These are phyloP conservation scores for Zoanthus sociatus DNA, from an alignment of 92 coral and sea anemone genomes.

Conservation along the genomic window DNA sequence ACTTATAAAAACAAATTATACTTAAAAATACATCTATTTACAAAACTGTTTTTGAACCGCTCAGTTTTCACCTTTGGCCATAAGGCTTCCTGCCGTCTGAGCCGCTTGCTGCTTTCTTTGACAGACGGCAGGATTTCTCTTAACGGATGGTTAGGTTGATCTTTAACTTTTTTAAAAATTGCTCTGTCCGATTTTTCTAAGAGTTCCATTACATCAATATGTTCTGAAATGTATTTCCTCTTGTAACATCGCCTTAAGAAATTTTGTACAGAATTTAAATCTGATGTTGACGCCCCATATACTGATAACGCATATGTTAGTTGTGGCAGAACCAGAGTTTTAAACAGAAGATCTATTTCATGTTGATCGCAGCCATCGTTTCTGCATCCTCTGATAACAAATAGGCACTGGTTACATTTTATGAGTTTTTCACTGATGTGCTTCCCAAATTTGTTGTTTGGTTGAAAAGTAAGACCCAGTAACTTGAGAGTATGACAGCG, in stretches of 20 bases:
- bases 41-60: conserved; percentile 28
- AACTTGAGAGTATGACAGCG: too few species aligned
- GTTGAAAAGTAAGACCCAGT: too few species aligned
- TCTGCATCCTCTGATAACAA: too few species aligned
- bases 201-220: conserved; percentile 35
- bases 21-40: conserved; percentile 36
- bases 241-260: conserved; percentile 32
- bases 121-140: conserved; percentile 29
- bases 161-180: conserved; percentile 10
- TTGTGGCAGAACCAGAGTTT: too few species aligned
- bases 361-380: too few species aligned
- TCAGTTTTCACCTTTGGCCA: conserved; percentile 26
- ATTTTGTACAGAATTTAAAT: conserved; percentile 14
- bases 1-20: conserved; percentile 44
- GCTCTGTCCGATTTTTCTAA: conserved; percentile 40
- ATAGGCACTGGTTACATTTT: too few species aligned
- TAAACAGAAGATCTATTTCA: too few species aligned
- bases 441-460: too few species aligned
- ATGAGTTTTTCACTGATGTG: too few species aligned
- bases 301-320: too few species aligned
- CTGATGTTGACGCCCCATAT: conserved; percentile 11
- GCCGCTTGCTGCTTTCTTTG: conserved; percentile 6
- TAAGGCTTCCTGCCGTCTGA: conserved; percentile 20
- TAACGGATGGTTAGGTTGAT: conserved; percentile 29
- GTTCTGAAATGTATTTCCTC: conserved; percentile 42